These are phyloP conservation scores for Galeopterus variegatus DNA, from an alignment of 2,113 vertebrate genomes.

Conservation along the genomic window DNA sequence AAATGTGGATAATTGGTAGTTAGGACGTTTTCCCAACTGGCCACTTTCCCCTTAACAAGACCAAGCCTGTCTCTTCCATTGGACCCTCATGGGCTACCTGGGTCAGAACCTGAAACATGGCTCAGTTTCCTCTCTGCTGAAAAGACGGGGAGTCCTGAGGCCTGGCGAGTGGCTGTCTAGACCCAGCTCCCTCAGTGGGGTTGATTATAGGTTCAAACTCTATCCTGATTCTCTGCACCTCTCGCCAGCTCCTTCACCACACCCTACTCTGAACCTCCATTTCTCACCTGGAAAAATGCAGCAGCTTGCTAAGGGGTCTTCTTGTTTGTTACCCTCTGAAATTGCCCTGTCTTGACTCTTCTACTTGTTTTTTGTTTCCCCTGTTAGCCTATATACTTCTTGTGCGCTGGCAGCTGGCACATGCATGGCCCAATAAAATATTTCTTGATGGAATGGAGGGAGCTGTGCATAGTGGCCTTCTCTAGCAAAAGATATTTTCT, in stretches of 20 bases:
- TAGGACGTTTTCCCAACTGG: neutral
- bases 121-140: neutral
- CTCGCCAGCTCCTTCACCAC: neutral
- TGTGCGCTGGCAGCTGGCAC: neutral
- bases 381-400: neutral
- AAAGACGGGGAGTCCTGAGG: neutral
- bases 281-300: neutral
- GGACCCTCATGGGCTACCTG: neutral
- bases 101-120: neutral
- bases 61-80: neutral
- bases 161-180: rapidly evolving
- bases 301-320: neutral
- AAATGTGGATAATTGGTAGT: neutral
- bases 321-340: neutral
- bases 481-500: neutral
- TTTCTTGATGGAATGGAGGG: neutral
- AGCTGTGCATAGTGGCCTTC: neutral
- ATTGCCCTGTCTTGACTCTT: neutral
- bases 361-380: neutral
- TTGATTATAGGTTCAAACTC: rapidly evolving
- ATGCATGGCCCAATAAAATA: neutral
- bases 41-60: conserved; percentile 1
- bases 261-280: rapidly evolving
- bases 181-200: no score
- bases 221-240: neutral